Base-by-base conservation (phyloP, 2,797 vertebrate species). In the Sebastes elongatus region DNA sequence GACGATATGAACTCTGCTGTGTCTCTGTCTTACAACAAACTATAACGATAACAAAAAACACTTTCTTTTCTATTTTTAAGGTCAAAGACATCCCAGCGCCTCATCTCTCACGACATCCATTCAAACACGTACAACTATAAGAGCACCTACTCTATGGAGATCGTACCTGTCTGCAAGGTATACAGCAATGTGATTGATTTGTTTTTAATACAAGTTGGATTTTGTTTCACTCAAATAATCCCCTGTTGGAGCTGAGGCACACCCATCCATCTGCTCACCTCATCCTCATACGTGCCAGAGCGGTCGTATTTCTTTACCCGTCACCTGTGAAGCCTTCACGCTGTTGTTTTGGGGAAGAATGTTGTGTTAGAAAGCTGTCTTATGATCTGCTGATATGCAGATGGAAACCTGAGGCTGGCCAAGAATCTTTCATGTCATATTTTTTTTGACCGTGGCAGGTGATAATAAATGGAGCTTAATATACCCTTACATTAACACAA, bases 131-230 rank as follows among this genome's bases (percentile, higher is more conserved):
- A 95, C 93, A 99, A 99, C 94, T 99, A 99, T 86, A 99, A 99
- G 94, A 99, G 97, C 94, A 98, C 98, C 76, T 99, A 96, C 93
- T 99, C 99, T 4, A 33, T 99, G 90, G 99, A 99, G 94, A 99
- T 99, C 1, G 98, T 99, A 80, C 98, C 98, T 4, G 94, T 99
- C 74, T 99, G 98, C 93, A 99, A 99, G 98, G 99, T 99, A 92
- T 0, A 8, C 3, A 6, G 25, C 49, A 16, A 13, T 10, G 2
- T 35, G 6, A 16, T 75, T 13, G 71, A 14, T 70, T 49, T 11
- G 4, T 38, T 83, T 38, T 60, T 28, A 7, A n/a, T 76, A 61
- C 16, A 20, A 25, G 22, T 14, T 66, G 53, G 30, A 67, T 61
- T 74, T 70, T 9, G 6, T 56, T 56, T 74, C n/a, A 55, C 13